Evolutionary conservation across 2,888 invertebrate genomes (phyloP), one percentile per base, ranked within the genome.

Genomic region (Microctonus brassicae): DNA sequence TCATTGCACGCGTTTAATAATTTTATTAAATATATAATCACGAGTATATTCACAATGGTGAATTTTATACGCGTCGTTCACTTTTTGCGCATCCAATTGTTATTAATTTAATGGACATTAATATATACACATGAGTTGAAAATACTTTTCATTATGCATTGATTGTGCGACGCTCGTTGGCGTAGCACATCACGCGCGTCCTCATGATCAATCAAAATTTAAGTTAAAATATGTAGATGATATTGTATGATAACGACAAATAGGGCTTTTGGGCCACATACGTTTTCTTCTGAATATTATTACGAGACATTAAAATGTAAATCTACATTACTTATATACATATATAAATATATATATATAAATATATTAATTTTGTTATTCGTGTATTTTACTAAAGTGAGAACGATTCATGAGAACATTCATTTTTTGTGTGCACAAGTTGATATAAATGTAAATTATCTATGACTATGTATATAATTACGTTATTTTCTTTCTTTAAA

Each of bases 401-500:
- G 34, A 11, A 36, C 36, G 24, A 64, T 53, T 57, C 69, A 69
- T n/a, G 64, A n/a, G n/a, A n/a, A n/a, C n/a, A n/a, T n/a, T n/a
- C n/a, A n/a, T 69, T 64, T 74, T 75, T 76, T 68, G 75, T 74
- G 72, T 72, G 75, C 75, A 52, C 62, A 69, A 76, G 74, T 76
- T 73, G 72, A 79, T 79, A 79, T 78, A 79, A 78, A 75, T 76
- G 71, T 55, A 66, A 62, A 70, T 74, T 26, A 13, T 26, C 57
- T 13, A 7, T n/a, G 24, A 57, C 26, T 57, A 57, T 29, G n/a
- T 57, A 55, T 13, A 47, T 17, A 10, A 47, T 17, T 17, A 29
- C 29, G 13, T 60, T 60, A 24, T 11, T 60, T 29, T 60, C 29
- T 60, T 29, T 26, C 29, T 60, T 60, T n/a, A 20, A 22, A 17